A percentile compares a stretch with the other conserved stretches of the same genome.
These are phyloP conservation scores for Poicephalus meyeri DNA, from an alignment of 2,113 vertebrate species.

Conservation along the genomic window DNA sequence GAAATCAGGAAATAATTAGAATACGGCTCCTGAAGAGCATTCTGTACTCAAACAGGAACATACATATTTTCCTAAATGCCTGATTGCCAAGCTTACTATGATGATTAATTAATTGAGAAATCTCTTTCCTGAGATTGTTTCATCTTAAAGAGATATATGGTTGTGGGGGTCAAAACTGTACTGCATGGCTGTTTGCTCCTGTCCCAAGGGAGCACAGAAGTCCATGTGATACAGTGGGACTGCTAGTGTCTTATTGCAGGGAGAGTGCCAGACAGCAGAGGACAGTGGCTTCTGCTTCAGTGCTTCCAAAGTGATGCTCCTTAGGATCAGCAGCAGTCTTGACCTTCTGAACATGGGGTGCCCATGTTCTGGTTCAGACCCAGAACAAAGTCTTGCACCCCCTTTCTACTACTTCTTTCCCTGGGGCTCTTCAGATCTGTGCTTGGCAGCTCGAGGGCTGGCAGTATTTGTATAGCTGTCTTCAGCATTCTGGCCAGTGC, in stretches of 20 bases:
- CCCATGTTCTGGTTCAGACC: background rate
- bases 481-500: background rate
- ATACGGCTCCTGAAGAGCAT: background rate
- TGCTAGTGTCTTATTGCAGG: background rate
- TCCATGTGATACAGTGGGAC: background rate
- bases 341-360: background rate
- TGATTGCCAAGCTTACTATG: background rate
- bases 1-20: background rate
- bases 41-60: background rate
- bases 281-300: background rate
- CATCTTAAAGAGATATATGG: background rate
- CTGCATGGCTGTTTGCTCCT: background rate
- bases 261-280: fast-evolving
- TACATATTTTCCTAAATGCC: background rate
- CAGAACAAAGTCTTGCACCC: background rate
- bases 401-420: background rate
- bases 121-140: background rate
- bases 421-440: background rate
- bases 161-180: background rate
- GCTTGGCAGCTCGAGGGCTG: background rate
- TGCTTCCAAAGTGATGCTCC: background rate
- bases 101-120: background rate
- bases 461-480: background rate
- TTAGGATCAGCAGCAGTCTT: background rate
- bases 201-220: background rate